Conservation (phyloP, 64 coral and sea anemone species). For the Montipora foliosa region DNA sequence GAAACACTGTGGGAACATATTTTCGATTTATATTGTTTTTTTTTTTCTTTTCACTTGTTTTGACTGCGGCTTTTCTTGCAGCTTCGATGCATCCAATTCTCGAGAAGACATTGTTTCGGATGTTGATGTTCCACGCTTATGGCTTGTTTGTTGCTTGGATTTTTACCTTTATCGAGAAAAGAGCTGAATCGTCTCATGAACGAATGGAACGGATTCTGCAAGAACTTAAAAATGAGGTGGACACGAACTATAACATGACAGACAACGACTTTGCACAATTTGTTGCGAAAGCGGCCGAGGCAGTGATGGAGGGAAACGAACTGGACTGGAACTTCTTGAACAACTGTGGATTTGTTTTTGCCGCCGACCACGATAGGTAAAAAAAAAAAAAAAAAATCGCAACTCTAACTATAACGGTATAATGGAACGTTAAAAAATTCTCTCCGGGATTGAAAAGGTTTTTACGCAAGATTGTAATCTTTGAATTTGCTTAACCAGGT, state of each 20-base stretch:
- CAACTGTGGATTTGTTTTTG: constrained; percentile 1
- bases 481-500: too few species aligned
- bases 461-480: too few species aligned
- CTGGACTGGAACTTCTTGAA: constrained; percentile 15
- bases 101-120: not conserved
- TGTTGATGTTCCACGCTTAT: not conserved
- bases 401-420: too few species aligned
- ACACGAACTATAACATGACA: constrained; percentile 28
- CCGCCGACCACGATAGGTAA: not conserved
- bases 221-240: not conserved
- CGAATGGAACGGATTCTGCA: not conserved
- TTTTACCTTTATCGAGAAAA: constrained; percentile 23
- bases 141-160: constrained; percentile 14
- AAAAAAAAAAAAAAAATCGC: not conserved
- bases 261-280: constrained; percentile 11
- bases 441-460: too few species aligned
- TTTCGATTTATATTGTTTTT: not conserved
- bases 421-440: too few species aligned
- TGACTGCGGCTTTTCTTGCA: not conserved
- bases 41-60: not conserved
- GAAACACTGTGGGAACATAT: not conserved
- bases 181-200: not conserved
- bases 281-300: not conserved
- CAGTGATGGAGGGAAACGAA: not conserved
- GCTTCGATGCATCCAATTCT: constrained; percentile 15